A percentile compares a stretch with the other conserved stretches of the same genome.
Evolutionary conservation across 1,140 invertebrate genomes (phyloP).

Genomic region (Artemia franciscana): DNA sequence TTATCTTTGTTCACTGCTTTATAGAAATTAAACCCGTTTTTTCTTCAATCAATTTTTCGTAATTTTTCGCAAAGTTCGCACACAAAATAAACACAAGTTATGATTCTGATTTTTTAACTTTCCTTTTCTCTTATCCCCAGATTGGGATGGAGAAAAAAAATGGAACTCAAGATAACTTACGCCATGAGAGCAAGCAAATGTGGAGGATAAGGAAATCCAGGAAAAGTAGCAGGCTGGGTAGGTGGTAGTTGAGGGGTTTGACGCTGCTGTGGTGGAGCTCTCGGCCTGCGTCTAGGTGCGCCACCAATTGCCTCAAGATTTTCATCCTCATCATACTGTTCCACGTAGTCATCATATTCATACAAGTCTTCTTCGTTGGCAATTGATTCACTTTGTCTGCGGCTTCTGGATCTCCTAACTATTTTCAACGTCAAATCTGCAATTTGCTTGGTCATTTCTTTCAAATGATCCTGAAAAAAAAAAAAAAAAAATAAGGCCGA

Average conservation of each 20-base stretch:
- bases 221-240: not conserved
- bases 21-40: too few species aligned
- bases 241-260: not conserved
- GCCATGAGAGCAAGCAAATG: too few species aligned
- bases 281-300: not conserved
- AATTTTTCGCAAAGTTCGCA: too few species aligned
- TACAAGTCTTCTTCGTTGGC: not conserved
- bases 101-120: too few species aligned
- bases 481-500: not conserved
- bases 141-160: too few species aligned
- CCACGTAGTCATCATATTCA: not conserved
- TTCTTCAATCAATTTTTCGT: too few species aligned
- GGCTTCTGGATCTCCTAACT: not conserved
- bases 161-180: too few species aligned
- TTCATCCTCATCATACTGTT: not conserved
- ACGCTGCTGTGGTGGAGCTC: not conserved
- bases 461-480: conserved; percentile 7
- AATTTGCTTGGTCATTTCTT: conserved; percentile 13
- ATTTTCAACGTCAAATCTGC: conserved; percentile 10
- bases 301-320: not conserved
- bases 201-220: too few species aligned
- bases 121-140: too few species aligned
- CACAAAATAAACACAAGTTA: too few species aligned
- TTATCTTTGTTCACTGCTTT: too few species aligned
- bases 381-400: not conserved